phyloP scores from a whole-genome alignment of 2,797 vertebrate species.

The Chromobotia macracanthus region DNA sequence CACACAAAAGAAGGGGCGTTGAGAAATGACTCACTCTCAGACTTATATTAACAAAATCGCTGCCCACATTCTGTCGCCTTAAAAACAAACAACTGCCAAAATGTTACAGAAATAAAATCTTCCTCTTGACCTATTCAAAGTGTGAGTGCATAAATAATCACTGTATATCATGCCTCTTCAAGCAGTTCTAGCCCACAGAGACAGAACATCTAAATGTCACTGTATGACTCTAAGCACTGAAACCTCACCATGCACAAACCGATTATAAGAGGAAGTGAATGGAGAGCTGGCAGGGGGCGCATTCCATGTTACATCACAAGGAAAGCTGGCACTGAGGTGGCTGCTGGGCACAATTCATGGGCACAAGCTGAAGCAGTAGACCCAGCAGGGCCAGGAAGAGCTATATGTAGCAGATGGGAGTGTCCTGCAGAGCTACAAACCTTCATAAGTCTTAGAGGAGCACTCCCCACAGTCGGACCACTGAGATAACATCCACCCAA shows the following conservation, averaged over 20 bases:
- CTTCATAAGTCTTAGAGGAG: constrained; percentile 34
- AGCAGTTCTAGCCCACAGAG: constrained; percentile 21
- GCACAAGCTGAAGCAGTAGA: constrained; percentile 51
- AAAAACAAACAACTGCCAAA: constrained; percentile 7
- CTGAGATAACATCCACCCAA: constrained; percentile 43
- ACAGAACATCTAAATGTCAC: constrained; percentile 29
- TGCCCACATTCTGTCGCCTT: constrained; percentile 16
- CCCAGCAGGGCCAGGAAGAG: constrained; percentile 70
- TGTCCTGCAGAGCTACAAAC: constrained; percentile 42
- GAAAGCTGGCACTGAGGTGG: constrained; percentile 44
- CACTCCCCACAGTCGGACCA: constrained; percentile 41
- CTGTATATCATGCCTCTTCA: constrained; percentile 12
- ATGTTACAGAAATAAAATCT: constrained; percentile 17
- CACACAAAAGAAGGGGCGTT: constrained; percentile 5
- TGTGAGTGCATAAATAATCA: constrained; percentile 23
- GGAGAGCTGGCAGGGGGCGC: constrained; percentile 38
- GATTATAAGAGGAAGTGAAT: constrained; percentile 54
- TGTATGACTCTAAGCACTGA: constrained; percentile 27
- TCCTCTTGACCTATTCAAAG: constrained; percentile 24
- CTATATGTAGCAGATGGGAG: constrained; percentile 70
- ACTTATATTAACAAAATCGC: neutral
- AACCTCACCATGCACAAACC: constrained; percentile 22
- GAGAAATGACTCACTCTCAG: constrained; percentile 8
- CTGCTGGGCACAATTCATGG: constrained; percentile 46
- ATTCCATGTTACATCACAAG: constrained; percentile 52